Evolutionary conservation across 2,113 vertebrate genomes (phyloP).

Genomic region (Mus spicilegus): DNA sequence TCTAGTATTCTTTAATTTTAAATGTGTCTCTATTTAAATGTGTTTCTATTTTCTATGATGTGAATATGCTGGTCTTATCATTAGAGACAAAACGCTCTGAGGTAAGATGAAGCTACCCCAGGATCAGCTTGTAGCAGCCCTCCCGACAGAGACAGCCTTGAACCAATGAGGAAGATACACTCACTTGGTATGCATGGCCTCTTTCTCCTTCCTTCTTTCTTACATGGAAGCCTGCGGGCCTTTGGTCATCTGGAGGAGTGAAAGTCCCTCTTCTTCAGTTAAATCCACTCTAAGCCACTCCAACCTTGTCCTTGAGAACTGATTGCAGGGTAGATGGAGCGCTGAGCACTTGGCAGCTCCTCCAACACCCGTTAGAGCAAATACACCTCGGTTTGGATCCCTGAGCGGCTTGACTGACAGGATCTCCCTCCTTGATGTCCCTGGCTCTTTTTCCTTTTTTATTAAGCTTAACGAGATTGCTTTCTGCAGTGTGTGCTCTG

Average conservation of each 20-base stretch:
- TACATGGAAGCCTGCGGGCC: background rate
- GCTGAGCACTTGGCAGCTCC: background rate
- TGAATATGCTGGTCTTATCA: background rate
- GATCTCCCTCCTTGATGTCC: fast-evolving
- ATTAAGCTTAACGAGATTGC: slow-evolving; percentile 50
- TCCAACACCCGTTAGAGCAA: background rate
- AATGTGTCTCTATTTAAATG: background rate
- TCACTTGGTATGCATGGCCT: fast-evolving
- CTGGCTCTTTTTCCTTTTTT: background rate
- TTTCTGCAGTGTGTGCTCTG: background rate
- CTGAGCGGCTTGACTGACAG: background rate
- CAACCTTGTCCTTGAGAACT: slow-evolving; percentile 8
- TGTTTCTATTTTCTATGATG: background rate
- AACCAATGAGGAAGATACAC: fast-evolving
- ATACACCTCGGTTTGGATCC: background rate
- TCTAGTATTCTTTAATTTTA: background rate
- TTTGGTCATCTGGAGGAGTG: fast-evolving
- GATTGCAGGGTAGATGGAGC: slow-evolving; percentile 38
- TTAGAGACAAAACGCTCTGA: background rate
- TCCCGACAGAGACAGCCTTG: fast-evolving
- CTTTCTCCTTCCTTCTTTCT: background rate
- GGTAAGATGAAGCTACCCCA: fast-evolving
- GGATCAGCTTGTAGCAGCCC: fast-evolving
- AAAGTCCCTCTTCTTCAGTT: background rate
- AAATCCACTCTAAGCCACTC: slow-evolving; percentile 19